Conservation (phyloP, 2,888 invertebrate genomes). For the Alloplasta piceator region DNA sequence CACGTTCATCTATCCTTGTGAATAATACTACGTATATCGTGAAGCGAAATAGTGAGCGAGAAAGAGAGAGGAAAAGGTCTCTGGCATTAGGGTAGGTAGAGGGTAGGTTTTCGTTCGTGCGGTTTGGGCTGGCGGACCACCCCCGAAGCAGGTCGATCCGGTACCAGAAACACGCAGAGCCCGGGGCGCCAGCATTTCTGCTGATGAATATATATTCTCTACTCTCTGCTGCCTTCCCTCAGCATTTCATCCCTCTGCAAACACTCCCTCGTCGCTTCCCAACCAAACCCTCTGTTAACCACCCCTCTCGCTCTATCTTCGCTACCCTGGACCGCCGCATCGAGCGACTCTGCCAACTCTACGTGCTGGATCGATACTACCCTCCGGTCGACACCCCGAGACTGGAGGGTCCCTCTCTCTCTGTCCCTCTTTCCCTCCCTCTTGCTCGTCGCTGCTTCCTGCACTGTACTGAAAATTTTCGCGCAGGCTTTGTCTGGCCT, state of each 20-base stretch:
- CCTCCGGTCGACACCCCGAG: slow-evolving; percentile 65
- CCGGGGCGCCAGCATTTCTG: slow-evolving; percentile 60
- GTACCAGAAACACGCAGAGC: slow-evolving; percentile 41
- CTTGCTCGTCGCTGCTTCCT: slow-evolving; percentile 24
- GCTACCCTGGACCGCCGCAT: slow-evolving; percentile 58
- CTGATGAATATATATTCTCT: slow-evolving; percentile 12
- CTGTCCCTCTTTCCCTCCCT: slow-evolving; percentile 28
- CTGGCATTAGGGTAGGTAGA: slow-evolving; percentile 61
- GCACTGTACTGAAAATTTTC: slow-evolving; percentile 44
- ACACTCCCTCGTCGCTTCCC: slow-evolving; percentile 58
- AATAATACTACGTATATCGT: slow-evolving; percentile 41
- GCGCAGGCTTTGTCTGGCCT: slow-evolving; percentile 45
- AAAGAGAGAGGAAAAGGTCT: slow-evolving; percentile 3
- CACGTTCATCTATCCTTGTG: slow-evolving; percentile 58
- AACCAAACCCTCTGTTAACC: slow-evolving; percentile 49
- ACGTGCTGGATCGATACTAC: slow-evolving; percentile 65
- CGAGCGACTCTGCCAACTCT: slow-evolving; percentile 56
- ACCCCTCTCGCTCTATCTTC: slow-evolving; percentile 42
- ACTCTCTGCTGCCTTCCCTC: slow-evolving; percentile 26
- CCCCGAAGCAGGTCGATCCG: slow-evolving; percentile 65
- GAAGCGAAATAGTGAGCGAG: slow-evolving; percentile 11
- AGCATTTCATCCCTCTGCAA: slow-evolving; percentile 58
- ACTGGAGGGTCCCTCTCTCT: slow-evolving; percentile 19
- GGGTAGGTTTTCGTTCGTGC: slow-evolving; percentile 57
- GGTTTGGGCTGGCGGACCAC: slow-evolving; percentile 57